Evolutionary conservation across 2,888 invertebrate species (phyloP), one percentile per base, ranked within the genome.

Genomic region (Exocentrus adspersus): DNA sequence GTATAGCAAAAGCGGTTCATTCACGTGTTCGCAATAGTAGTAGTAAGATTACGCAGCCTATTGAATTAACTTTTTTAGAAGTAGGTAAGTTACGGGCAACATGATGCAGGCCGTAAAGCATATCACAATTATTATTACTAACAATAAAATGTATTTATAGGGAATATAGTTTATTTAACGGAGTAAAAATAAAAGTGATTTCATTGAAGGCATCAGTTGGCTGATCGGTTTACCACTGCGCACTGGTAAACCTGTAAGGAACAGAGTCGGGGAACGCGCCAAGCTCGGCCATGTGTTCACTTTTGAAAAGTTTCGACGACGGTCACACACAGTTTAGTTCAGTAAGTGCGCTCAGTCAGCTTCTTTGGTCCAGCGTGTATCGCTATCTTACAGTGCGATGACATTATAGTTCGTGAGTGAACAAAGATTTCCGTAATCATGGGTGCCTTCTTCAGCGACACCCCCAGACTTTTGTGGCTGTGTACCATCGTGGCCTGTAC

Each of bases 231-330:
- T 59, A 62, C 53, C 48, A 20, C 52, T 63, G 63, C 63, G 63
- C 63, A 59, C 43, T 46, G 59, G 45, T 59, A 53, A 52, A 51
- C 50, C 43, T 20, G 6, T 60, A 60, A 65, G 60, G 62, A 68
- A 64, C 64, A 60, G 58, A 60, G 57, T 61, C 64, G 56, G 57
- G 56, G 58, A 57, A 62, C 64, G 64, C 67, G 67, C 58, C 59
- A 68, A 68, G 54, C 59, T 65, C 52, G 37, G 52, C 67, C 65
- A 68, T 68, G 67, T 68, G 67, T 68, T 68, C 65, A 50, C 65
- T 62, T 68, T 68, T 68, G 65, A 68, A 68, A 68, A 68, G 67
- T 68, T 68, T 54, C 43, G 42, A 21, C 54, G 62, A 53, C 58
- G 42, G 60, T 60, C 60, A 64, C 57, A 60, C 64, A 64, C 60